Evolutionary conservation across 2,113 vertebrate genomes (phyloP).

Genomic region (Arvicanthis niloticus): DNA sequence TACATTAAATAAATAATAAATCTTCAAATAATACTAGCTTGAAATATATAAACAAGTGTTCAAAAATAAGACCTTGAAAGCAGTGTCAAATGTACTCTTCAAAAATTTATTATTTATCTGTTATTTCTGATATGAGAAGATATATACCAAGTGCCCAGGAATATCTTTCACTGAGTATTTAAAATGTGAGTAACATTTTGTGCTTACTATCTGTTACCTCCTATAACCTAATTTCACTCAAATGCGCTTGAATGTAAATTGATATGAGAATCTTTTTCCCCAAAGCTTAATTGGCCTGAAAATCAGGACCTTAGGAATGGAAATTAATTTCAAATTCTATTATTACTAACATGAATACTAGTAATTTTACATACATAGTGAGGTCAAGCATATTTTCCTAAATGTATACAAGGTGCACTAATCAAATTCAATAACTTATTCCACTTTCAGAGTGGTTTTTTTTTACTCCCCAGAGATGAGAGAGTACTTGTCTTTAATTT

Average conservation of each 20-base stretch:
- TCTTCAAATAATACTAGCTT: not conserved
- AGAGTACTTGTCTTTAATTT: not conserved
- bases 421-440: not conserved
- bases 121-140: not conserved
- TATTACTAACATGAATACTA: not conserved
- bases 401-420: not conserved
- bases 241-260: not conserved
- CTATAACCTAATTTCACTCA: not conserved
- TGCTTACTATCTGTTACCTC: not conserved
- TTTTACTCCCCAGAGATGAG: not conserved
- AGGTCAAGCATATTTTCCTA: not conserved
- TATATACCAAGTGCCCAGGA: not conserved
- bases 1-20: constrained; percentile 13
- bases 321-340: not conserved
- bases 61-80: constrained; percentile 9
- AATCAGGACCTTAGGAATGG: not conserved
- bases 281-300: not conserved
- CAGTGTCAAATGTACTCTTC: not conserved
- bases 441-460: not conserved
- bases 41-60: not conserved
- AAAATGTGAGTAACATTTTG: not conserved
- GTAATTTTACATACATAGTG: not conserved
- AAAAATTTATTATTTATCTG: not conserved
- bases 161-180: not conserved
- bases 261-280: not conserved